phyloP scores from a whole-genome alignment of 2,113 vertebrate species.

The Ciconia boyciana region DNA sequence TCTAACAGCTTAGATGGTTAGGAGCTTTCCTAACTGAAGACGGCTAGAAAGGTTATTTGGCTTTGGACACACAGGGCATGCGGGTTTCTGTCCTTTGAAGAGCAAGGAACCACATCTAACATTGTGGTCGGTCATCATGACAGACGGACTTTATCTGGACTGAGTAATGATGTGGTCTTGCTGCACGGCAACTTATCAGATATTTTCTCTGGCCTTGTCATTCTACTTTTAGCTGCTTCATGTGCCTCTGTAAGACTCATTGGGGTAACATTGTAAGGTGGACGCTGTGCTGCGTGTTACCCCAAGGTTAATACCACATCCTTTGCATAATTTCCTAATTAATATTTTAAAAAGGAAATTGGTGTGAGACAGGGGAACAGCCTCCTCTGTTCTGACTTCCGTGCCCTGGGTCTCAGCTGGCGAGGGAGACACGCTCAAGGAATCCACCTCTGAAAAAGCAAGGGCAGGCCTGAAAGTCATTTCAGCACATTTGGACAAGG shows the following conservation, averaged over 20 bases:
- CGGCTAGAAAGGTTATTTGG: neutral
- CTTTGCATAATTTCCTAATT: neutral
- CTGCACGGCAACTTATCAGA: fast-evolving
- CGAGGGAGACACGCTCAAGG: fast-evolving
- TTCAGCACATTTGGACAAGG: neutral
- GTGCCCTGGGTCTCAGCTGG: neutral
- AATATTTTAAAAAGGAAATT: neutral
- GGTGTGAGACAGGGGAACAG: neutral
- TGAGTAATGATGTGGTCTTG: neutral
- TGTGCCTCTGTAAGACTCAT: neutral
- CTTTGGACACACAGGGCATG: neutral
- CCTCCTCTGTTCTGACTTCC: neutral
- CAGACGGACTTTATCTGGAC: neutral
- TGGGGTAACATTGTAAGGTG: neutral
- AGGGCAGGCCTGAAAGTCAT: neutral
- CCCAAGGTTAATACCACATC: neutral
- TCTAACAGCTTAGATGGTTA: neutral
- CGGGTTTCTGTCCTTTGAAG: neutral
- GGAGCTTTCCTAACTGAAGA: neutral
- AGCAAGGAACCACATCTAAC: neutral
- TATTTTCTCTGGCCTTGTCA: neutral
- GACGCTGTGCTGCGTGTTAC: neutral
- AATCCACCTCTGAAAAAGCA: neutral
- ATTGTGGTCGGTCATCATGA: fast-evolving
- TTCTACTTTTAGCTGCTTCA: neutral